phyloP scores from a whole-genome alignment of 2,113 vertebrate species.

The Pomatorhinus ruficollis region DNA sequence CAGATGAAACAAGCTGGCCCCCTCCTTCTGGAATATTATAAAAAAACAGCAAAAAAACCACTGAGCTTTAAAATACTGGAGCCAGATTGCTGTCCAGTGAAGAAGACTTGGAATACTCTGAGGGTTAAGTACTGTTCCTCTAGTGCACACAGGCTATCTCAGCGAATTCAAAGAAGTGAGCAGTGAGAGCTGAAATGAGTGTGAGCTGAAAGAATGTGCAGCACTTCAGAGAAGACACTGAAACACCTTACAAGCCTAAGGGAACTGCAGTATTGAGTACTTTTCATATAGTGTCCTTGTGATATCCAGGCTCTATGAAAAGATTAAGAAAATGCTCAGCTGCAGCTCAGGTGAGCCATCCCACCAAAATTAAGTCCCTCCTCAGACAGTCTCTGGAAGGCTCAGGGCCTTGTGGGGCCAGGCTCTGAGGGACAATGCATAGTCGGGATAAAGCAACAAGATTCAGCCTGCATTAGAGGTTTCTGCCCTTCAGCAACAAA shows the following conservation, averaged over 20 bases:
- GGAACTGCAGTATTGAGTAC: neutral
- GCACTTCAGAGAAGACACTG: neutral
- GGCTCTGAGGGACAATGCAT: neutral
- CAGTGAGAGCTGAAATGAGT: neutral
- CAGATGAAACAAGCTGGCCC: neutral
- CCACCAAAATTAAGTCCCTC: neutral
- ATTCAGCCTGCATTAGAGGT: neutral
- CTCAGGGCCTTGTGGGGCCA: neutral
- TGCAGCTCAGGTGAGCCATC: neutral
- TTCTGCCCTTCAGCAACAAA: neutral
- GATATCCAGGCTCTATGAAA: neutral
- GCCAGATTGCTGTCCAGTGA: neutral
- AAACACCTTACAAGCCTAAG: neutral
- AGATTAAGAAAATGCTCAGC: neutral
- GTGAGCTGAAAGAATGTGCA: neutral
- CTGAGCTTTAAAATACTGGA: constrained; percentile 6
- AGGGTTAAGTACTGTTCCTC: neutral
- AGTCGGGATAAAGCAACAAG: neutral
- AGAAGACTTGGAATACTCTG: neutral
- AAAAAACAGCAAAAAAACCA: neutral
- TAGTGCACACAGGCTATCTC: neutral
- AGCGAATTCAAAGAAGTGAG: neutral
- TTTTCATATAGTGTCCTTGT: neutral
- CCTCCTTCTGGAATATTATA: neutral
- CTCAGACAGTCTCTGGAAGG: neutral